Conservation (phyloP, 2,113 vertebrate species). For the Oxyruncus cristatus region DNA sequence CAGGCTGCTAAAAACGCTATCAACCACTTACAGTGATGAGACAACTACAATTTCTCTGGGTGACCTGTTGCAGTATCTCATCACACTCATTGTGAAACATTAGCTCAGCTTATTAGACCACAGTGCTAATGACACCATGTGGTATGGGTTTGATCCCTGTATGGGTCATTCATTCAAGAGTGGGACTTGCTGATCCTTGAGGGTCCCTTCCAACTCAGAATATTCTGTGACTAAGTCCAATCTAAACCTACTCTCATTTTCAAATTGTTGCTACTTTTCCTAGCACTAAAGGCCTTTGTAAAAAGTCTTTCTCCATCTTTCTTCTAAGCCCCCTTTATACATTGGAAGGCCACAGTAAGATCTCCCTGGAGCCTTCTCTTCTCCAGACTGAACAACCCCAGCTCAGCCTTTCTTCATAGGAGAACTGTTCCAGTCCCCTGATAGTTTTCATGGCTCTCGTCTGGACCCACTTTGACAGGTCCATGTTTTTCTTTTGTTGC, state of each 20-base stretch:
- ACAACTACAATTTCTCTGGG: background rate
- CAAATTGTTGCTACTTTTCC: background rate
- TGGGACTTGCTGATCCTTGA: background rate
- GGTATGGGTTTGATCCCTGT: background rate
- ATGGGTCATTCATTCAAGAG: background rate
- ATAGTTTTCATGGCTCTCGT: rapidly evolving
- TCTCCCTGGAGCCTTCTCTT: background rate
- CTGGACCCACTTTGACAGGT: rapidly evolving
- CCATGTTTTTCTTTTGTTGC: background rate
- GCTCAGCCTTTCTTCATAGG: background rate
- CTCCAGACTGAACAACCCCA: background rate
- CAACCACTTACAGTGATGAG: background rate
- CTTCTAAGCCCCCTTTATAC: background rate
- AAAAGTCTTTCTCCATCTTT: background rate
- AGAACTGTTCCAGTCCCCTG: background rate
- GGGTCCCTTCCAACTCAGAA: background rate
- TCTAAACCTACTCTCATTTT: background rate
- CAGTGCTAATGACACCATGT: background rate
- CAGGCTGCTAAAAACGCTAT: background rate
- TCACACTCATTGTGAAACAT: background rate
- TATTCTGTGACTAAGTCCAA: background rate
- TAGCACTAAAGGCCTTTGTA: background rate
- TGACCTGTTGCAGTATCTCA: background rate
- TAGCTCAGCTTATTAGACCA: background rate
- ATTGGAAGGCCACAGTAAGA: background rate